phyloP scores from a whole-genome alignment of 2,797 vertebrate species.

The Chanos chanos region DNA sequence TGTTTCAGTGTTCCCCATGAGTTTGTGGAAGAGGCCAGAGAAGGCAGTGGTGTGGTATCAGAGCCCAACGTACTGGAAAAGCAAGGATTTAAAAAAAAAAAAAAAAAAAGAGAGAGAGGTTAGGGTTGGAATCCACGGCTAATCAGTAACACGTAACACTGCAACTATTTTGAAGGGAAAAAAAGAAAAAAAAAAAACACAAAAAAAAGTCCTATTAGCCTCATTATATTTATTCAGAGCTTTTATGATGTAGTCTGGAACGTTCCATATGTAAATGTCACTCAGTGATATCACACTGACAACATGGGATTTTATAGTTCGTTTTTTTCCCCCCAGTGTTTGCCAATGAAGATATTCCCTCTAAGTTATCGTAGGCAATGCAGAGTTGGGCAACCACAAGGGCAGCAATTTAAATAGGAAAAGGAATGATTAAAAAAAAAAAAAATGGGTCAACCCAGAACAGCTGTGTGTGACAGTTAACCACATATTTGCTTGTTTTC shows the following conservation, averaged over 20 bases:
- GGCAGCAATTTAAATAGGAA: too few species aligned
- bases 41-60: conserved; percentile 81
- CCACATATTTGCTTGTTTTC: too few species aligned
- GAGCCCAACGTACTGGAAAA: conserved; percentile 86
- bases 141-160: not conserved
- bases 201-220: not conserved
- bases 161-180: not conserved
- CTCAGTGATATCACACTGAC: too few species aligned
- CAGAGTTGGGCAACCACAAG: not conserved
- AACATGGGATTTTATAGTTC: too few species aligned
- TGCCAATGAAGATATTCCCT: not conserved
- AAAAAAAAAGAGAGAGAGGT: too few species aligned
- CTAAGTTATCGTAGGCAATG: not conserved
- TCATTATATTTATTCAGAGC: too few species aligned
- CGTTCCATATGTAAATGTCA: too few species aligned
- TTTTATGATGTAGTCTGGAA: too few species aligned
- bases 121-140: conserved; percentile 9
- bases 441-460: not conserved
- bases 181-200: not conserved
- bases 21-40: conserved; percentile 81
- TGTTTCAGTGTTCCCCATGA: conserved; percentile 86
- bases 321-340: too few species aligned
- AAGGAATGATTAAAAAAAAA: too few species aligned
- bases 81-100: conserved; percentile 14
- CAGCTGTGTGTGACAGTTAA: not conserved